These are phyloP conservation scores for Azorinus chamasolen DNA, from an alignment of 2,888 invertebrate species.

Conservation along the genomic window DNA sequence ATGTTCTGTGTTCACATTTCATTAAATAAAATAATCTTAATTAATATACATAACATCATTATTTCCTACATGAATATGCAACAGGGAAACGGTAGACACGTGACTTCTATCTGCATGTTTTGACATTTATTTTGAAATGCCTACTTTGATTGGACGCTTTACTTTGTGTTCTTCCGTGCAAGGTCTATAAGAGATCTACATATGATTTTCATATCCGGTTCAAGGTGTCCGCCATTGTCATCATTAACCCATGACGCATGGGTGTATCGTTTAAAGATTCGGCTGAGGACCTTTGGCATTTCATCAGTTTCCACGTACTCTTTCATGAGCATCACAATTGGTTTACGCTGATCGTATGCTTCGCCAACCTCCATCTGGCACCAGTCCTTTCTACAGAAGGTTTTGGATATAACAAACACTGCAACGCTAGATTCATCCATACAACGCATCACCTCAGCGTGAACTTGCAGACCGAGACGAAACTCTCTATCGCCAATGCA, in stretches of 20 bases:
- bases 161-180: not conserved
- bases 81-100: too few relatives aligned
- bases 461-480: conserved; percentile 14
- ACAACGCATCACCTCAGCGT: conserved; percentile 26
- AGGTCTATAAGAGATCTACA: conserved; percentile 25
- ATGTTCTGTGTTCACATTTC: too few relatives aligned
- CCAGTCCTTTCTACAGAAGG: conserved; percentile 28
- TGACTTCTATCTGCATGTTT: too few relatives aligned
- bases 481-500: conserved; percentile 23
- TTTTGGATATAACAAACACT: conserved; percentile 26
- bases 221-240: conserved; percentile 22
- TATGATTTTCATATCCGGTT: conserved; percentile 17
- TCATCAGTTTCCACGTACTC: conserved; percentile 17
- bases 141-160: too few relatives aligned
- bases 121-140: too few relatives aligned
- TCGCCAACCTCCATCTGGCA: conserved; percentile 29
- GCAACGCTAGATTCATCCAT: conserved; percentile 28
- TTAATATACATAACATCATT: too few relatives aligned
- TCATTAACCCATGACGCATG: conserved; percentile 19
- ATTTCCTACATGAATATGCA: too few relatives aligned
- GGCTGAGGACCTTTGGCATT: conserved; percentile 16
- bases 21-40: too few relatives aligned
- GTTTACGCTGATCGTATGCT: conserved; percentile 26
- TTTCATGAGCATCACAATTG: conserved; percentile 15
- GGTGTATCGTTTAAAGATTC: conserved; percentile 28